phyloP scores from a whole-genome alignment of 2,888 invertebrate species.

The Entomobrya multifasciata region DNA sequence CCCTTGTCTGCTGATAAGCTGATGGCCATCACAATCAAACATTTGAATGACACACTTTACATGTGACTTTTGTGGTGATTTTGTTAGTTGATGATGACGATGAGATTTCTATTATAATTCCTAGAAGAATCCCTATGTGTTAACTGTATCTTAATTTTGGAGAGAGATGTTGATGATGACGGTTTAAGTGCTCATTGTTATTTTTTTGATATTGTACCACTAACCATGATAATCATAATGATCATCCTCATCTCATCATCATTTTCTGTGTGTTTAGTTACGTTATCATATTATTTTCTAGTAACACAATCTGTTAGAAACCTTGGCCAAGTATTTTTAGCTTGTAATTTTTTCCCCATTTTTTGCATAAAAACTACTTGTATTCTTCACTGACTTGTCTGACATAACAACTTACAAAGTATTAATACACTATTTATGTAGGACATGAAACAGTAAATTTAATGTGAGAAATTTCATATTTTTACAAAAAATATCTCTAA shows the following conservation, averaged over 20 bases:
- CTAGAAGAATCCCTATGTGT: conserved; percentile 21
- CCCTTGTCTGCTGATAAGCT: conserved; percentile 34
- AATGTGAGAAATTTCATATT: conserved; percentile 29
- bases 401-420: conserved; percentile 1
- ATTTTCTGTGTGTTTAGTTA: too few relatives aligned
- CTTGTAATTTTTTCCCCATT: conserved; percentile 37
- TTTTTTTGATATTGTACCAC: conserved; percentile 8
- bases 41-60: conserved; percentile 46
- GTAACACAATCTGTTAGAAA: neutral
- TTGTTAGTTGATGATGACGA: neutral
- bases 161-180: conserved; percentile 17
- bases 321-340: conserved; percentile 53
- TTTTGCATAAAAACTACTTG: conserved; percentile 16
- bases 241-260: neutral
- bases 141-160: conserved; percentile 31
- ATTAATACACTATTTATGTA: conserved; percentile 24
- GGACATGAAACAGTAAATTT: conserved; percentile 51
- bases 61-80: conserved; percentile 30
- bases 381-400: too few relatives aligned
- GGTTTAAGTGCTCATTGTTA: conserved; percentile 43
- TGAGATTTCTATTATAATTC: conserved; percentile 12
- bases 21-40: conserved; percentile 50
- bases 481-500: conserved; percentile 14
- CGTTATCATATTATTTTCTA: neutral
- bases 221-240: neutral